Conservation (phyloP, 1,140 invertebrate species). For the Diploscapter pachys region DNA sequence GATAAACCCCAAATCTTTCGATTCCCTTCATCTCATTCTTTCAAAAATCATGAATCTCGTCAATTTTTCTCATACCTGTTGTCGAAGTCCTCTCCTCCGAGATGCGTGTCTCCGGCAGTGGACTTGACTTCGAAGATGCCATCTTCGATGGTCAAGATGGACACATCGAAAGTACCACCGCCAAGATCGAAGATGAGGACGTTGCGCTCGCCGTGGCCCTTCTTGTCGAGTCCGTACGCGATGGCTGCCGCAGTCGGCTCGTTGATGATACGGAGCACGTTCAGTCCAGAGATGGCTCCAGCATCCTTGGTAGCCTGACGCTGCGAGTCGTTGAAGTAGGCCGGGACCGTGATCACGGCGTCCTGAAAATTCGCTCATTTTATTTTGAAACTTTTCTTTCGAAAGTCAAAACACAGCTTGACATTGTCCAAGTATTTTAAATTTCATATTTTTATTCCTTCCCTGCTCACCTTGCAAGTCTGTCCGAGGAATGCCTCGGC, state of each 20-base stretch:
- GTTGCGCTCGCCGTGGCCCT: slow-evolving; percentile 61
- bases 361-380: slow-evolving; percentile 36
- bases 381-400: neutral
- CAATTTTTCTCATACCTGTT: slow-evolving; percentile 62
- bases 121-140: slow-evolving; percentile 94
- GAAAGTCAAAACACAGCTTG: neutral
- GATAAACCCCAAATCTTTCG: too few species aligned
- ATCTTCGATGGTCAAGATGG: slow-evolving; percentile 88
- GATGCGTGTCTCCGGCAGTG: slow-evolving; percentile 94
- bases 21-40: too few species aligned
- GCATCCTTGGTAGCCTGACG: slow-evolving; percentile 73
- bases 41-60: too few species aligned
- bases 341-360: slow-evolving; percentile 54
- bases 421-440: too few species aligned
- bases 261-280: slow-evolving; percentile 72
- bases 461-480: slow-evolving; percentile 55
- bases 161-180: slow-evolving; percentile 94
- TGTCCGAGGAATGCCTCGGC: slow-evolving; percentile 61
- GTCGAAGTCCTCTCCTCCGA: slow-evolving; percentile 97
- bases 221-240: slow-evolving; percentile 80
- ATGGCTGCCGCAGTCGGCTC: slow-evolving; percentile 77
- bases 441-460: too few species aligned
- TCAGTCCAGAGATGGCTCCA: slow-evolving; percentile 67
- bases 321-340: slow-evolving; percentile 72
- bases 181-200: slow-evolving; percentile 82